Evolutionary conservation across 1,140 invertebrate genomes (phyloP), one percentile per base, ranked within the genome.

Genomic region (Hylyphantes graminicola): DNA sequence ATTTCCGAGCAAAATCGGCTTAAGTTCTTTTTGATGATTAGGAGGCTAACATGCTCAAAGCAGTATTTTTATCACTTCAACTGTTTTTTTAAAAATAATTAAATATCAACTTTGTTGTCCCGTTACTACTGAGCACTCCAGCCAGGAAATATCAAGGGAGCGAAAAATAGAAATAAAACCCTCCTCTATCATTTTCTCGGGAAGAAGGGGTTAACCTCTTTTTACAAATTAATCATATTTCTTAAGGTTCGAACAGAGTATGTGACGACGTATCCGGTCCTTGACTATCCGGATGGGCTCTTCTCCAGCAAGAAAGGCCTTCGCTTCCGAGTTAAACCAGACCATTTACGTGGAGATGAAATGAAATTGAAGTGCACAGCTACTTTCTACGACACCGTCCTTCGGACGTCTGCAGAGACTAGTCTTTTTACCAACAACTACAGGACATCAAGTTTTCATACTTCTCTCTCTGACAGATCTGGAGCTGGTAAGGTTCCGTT

Each of bases 281-380:
- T 21, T n/a, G 54, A 68, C 17, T 84, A 82, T 48, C 51, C 48
- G n/a, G 86, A 86, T 50, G 84, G 79, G 8, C 19, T 63, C 3
- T 68, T 19, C 50, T 77, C 77, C 8, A 48, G 48, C 0, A 92
- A 92, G 8, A 89, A 95, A 2, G 93, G 93, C 53, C 89, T 94
- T 10, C 87, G 89, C 88, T 96, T 96, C 89, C 92, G 92, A 86
- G 94, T 94, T n/a, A 91, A 92, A 75, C 91, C 91, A 13, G 93
- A 93, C 87, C 95, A 96, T 89, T 96, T 96, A 88, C 86, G 87
- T n/a, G 93, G 92, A 82, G 94, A 95, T 87, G 94, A 96, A 87
- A 92, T 96, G 89, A 95, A 95, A 89, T 91, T 96, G 55, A 96
- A 96, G 92, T 96, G 95, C 90, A 92, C 95, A 87, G 95, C 95